A percentile compares a stretch with the other conserved stretches of the same genome.
These are phyloP conservation scores for Stenolophus ochropezus DNA, from an alignment of 2,888 invertebrate species.

Conservation along the genomic window DNA sequence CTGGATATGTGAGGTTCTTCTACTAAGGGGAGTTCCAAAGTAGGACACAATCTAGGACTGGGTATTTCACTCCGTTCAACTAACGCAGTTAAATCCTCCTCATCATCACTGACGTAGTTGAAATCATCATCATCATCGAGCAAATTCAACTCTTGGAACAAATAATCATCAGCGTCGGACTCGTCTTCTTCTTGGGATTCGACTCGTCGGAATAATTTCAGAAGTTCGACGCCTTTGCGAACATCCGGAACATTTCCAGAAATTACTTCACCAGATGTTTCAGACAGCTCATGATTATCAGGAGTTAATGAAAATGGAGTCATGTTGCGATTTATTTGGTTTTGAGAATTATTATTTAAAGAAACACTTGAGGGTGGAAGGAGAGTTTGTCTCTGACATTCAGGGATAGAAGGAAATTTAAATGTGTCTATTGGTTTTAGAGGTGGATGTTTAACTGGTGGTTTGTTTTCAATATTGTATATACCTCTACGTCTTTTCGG, in stretches of 20 bases:
- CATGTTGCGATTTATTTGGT: background rate
- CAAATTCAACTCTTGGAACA: background rate
- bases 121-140: constrained; percentile 29
- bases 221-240: background rate
- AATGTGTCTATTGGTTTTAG: background rate
- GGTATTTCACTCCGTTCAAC: background rate
- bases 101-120: constrained; percentile 14
- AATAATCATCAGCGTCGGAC: background rate
- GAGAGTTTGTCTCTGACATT: background rate
- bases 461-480: background rate
- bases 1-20: constrained; percentile 50
- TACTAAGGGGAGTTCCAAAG: background rate
- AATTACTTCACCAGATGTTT: too few relatives aligned
- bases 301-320: background rate
- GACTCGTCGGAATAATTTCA: background rate
- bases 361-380: constrained; percentile 11
- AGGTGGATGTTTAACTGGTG: background rate
- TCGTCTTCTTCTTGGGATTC: background rate
- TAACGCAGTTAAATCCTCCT: constrained; percentile 13
- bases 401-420: constrained; percentile 1
- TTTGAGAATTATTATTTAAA: background rate
- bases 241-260: background rate
- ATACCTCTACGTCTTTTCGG: constrained; percentile 8
- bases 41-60: background rate
- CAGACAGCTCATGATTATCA: too few relatives aligned